Conservation (phyloP, 2,113 vertebrate species). For the Nothoprocta perdicaria region DNA sequence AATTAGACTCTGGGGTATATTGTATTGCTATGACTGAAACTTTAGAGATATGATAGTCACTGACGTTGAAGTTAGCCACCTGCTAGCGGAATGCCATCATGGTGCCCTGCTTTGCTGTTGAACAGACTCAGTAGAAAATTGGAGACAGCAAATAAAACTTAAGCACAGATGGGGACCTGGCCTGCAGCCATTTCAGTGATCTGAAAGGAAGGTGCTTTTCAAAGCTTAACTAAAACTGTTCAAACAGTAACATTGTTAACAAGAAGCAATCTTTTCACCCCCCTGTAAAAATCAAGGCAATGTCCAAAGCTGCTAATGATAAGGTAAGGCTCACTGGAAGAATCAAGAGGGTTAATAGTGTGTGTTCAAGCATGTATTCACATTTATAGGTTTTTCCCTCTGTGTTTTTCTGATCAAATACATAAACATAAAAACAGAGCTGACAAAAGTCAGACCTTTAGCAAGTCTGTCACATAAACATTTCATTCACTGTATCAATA, state of each 20-base stretch:
- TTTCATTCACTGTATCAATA: background rate
- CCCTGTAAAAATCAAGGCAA: background rate
- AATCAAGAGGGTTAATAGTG: background rate
- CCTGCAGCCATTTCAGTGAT: slow-evolving; percentile 49
- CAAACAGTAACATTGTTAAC: slow-evolving; percentile 2
- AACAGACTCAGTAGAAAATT: slow-evolving; percentile 11
- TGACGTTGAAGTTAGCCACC: background rate
- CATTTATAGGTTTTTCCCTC: background rate
- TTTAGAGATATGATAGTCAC: background rate
- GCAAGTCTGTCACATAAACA: background rate
- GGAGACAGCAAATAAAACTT: slow-evolving; percentile 7
- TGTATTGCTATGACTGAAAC: background rate
- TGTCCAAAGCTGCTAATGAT: background rate
- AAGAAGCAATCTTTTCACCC: background rate
- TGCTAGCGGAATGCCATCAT: background rate
- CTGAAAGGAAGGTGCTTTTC: slow-evolving; percentile 44
- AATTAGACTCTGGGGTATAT: background rate
- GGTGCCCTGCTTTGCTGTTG: background rate
- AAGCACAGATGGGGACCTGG: slow-evolving; percentile 40
- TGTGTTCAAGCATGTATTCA: background rate
- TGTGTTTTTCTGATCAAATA: background rate
- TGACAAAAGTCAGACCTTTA: background rate
- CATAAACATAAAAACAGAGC: background rate
- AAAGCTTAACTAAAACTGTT: slow-evolving; percentile 15
- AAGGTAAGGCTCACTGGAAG: background rate